Conservation (phyloP, 2,797 vertebrate genomes). For the Eupleurogrammus muticus region DNA sequence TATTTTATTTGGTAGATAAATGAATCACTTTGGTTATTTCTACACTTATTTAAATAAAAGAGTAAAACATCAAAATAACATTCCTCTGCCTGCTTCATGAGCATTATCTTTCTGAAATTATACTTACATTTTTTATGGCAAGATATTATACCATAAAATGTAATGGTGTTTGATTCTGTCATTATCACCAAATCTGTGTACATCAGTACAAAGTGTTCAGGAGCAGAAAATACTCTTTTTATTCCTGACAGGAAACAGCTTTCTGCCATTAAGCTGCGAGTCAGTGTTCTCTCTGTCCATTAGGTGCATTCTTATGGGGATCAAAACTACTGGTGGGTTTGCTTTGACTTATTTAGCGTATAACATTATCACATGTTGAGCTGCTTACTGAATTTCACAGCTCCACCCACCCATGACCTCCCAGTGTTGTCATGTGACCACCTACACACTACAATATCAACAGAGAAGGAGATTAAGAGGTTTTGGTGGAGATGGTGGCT, state of each 20-base stretch:
- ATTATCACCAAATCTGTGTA: neutral
- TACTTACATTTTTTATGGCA: neutral
- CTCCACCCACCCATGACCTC: slow-evolving; percentile 55
- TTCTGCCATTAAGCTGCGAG: slow-evolving; percentile 46
- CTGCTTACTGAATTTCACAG: slow-evolving; percentile 74
- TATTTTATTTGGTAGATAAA: neutral
- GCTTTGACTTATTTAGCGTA: slow-evolving; percentile 49
- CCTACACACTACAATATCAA: slow-evolving; percentile 12
- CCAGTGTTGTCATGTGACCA: slow-evolving; percentile 58
- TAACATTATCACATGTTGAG: slow-evolving; percentile 73
- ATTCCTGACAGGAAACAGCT: slow-evolving; percentile 5
- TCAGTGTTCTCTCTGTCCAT: slow-evolving; percentile 51
- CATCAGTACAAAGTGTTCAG: slow-evolving; percentile 1
- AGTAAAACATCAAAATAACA: too few relatives aligned
- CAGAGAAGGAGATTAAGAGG: slow-evolving; percentile 4
- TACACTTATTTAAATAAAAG: too few relatives aligned
- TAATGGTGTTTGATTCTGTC: neutral
- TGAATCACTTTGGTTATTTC: too few relatives aligned
- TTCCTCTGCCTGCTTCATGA: too few relatives aligned
- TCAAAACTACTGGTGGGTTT: slow-evolving; percentile 36
- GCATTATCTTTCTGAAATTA: neutral
- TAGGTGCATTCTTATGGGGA: slow-evolving; percentile 53
- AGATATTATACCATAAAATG: neutral
- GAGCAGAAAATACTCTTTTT: neutral
- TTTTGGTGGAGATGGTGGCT: neutral